Conservation (phyloP, 2,888 invertebrate genomes). For the Pelosia muscerda region DNA sequence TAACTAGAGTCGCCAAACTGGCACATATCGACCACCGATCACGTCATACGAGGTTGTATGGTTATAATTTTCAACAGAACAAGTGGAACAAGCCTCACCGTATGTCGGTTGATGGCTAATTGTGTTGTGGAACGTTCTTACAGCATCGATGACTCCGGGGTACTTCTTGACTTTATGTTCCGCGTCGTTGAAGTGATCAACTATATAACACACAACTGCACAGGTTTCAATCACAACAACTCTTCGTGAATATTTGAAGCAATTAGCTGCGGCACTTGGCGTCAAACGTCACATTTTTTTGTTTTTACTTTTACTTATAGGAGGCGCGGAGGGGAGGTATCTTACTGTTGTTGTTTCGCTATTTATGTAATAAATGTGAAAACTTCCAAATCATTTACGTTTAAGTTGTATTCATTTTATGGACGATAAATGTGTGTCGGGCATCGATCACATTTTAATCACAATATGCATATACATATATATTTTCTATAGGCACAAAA, state of each 20-base stretch:
- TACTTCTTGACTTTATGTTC: neutral
- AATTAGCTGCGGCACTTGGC: neutral
- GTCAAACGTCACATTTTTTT: neutral
- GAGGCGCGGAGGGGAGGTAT: neutral
- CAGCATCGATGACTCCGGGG: neutral
- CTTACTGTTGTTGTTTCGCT: neutral
- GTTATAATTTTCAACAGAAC: neutral
- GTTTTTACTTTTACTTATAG: neutral
- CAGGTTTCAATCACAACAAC: neutral
- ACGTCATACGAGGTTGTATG: neutral
- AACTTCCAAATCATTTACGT: neutral
- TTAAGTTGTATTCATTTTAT: neutral
- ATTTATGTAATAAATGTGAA: neutral
- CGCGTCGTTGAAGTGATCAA: neutral
- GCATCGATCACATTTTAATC: neutral
- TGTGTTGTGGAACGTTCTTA: neutral
- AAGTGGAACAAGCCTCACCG: neutral
- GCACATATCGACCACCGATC: neutral
- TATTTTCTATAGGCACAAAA: too few relatives aligned
- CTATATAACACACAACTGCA: constrained; percentile 1
- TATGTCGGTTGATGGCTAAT: neutral
- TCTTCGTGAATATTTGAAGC: neutral
- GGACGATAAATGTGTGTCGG: too few relatives aligned
- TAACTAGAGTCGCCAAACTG: neutral
- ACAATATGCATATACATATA: too few relatives aligned